Evolutionary conservation across 1,140 invertebrate species (phyloP), one percentile per base, ranked within the genome.

Genomic region (Pseudomyrmex flavicornis): DNA sequence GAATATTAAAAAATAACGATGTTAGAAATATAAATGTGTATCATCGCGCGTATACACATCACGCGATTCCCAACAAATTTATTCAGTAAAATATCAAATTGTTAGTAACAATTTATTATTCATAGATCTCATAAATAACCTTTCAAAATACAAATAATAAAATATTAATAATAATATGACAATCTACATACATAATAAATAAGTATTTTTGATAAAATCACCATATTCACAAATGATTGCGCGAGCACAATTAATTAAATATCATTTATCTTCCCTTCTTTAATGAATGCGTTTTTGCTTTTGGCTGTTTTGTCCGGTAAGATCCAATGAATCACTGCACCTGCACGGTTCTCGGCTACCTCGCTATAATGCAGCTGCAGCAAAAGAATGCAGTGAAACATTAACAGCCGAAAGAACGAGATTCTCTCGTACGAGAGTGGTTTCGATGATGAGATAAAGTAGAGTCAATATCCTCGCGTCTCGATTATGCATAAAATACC

Each of bases 301-400:
- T 26, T 10, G 12, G 4, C 4, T 35, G 35, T 35, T 85, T 73
- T 9, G 13, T 74, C 46, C 13, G n/a, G 48, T n/a, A 12, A 62
- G 54, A 22, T 80, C 69, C 20, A 72, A 54, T 88, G 89, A 90
- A 89, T 91, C 87, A 87, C 35, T 63, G 61, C 77, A 90, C 84
- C 82, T 85, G 82, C 83, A 88, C 46, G 70, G 72, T 77, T 77
- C 89, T 84, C 69, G 66, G 59, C 26, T 88, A 86, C 35, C 62
- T 79, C 48, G 56, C 44, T 7, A 62, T 44, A 56, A 65, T 72
- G 61, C 90, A 91, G 61, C 90, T 91, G 70, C 58, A 73, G 46
- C 12, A 89, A 82, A 35, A 75, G 54, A 87, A 83, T 77, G 56
- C 62, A 84, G 75, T 69, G 82, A 82, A 70, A 76, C 66, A 66